Evolutionary conservation across 2,888 invertebrate genomes (phyloP).

Genomic region (Omphaloscelis lunosa): DNA sequence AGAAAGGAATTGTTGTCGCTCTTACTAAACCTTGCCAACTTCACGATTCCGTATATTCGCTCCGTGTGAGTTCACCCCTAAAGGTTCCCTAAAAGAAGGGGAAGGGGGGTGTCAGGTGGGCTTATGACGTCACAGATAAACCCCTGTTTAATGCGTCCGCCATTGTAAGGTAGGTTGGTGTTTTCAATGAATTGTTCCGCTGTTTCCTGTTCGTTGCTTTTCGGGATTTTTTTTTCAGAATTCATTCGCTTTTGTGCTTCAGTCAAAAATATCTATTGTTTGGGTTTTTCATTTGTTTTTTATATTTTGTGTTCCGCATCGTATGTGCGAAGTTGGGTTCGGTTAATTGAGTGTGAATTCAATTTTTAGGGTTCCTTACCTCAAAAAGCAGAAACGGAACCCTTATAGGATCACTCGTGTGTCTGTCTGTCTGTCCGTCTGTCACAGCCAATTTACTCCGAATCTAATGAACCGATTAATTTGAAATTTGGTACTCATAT

Average conservation of each 20-base stretch:
- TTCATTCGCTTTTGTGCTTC: conserved; percentile 35
- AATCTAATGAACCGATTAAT: no score
- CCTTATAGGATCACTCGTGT: no score
- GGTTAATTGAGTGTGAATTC: conserved; percentile 35
- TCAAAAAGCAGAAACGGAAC: no score
- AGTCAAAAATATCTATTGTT: conserved; percentile 56
- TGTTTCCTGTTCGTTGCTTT: conserved; percentile 24
- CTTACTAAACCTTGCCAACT: background rate
- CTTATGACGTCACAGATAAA: conserved; percentile 73
- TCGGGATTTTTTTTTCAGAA: conserved; percentile 5
- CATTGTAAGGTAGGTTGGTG: conserved; percentile 57
- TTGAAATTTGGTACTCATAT: no score
- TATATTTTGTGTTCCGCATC: conserved; percentile 13
- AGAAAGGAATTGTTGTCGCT: background rate
- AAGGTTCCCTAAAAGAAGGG: conserved; percentile 29
- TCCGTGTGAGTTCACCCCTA: conserved; percentile 15
- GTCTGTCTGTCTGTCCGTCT: no score
- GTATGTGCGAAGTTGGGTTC: conserved; percentile 30
- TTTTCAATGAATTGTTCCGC: conserved; percentile 60
- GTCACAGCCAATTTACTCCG: no score
- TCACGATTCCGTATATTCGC: background rate
- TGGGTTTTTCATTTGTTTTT: conserved; percentile 15
- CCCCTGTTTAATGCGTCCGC: conserved; percentile 63
- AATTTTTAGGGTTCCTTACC: no score
- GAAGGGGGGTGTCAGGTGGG: conserved; percentile 65